These are phyloP conservation scores for Papio anubis DNA, from an alignment of 2,113 vertebrate genomes.

Conservation along the genomic window DNA sequence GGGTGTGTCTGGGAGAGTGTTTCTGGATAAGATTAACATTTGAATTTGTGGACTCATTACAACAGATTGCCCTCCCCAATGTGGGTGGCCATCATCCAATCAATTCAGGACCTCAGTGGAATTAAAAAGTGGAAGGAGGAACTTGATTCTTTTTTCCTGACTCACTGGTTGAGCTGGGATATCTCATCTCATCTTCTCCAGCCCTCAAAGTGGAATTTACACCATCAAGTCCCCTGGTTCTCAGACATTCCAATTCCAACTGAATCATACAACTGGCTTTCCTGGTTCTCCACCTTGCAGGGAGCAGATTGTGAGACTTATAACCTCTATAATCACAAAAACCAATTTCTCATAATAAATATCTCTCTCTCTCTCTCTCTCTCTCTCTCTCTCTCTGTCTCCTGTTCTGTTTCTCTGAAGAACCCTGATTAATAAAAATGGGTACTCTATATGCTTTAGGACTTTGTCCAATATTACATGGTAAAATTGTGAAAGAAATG, in stretches of 20 bases:
- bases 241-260: not conserved
- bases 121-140: too few relatives aligned
- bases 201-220: not conserved
- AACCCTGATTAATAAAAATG: not conserved
- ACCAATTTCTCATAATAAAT: not conserved
- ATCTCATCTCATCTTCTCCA: not conserved
- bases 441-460: not conserved
- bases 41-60: not conserved
- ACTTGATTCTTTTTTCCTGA: not conserved
- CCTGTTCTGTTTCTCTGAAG: not conserved
- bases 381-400: too few relatives aligned
- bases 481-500: not conserved
- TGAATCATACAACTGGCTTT: not conserved
- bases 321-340: not conserved
- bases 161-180: not conserved
- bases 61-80: rapidly evolving
- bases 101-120: not conserved
- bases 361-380: too few relatives aligned
- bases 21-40: not conserved
- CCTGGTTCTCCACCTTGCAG: not conserved
- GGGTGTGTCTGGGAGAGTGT: not conserved
- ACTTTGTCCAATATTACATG: not conserved
- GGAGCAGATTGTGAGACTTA: too few relatives aligned
- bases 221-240: not conserved
- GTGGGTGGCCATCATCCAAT: not conserved